Evolutionary conservation across 2,888 invertebrate genomes (phyloP).

Genomic region (Caenorhabditis doughertyi): DNA sequence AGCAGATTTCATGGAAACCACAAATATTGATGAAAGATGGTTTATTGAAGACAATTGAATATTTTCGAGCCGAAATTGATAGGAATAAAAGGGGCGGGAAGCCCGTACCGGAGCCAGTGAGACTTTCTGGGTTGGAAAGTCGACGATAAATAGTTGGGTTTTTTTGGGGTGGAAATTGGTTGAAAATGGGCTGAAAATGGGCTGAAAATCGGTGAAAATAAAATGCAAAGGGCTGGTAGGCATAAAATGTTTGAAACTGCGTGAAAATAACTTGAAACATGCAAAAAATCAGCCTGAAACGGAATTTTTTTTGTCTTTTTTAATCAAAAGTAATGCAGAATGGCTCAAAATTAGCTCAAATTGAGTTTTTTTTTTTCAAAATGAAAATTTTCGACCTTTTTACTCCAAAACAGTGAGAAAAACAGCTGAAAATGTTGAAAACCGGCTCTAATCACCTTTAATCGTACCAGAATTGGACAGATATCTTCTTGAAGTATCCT

Average conservation of each 20-base stretch:
- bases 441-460: too few relatives aligned
- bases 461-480: too few relatives aligned
- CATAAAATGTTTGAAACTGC: too few relatives aligned
- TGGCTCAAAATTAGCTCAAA: too few relatives aligned
- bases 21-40: slow-evolving; percentile 92
- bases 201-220: not conserved
- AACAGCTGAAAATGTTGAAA: too few relatives aligned
- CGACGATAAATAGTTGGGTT: slow-evolving; percentile 18
- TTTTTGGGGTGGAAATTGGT: slow-evolving; percentile 2
- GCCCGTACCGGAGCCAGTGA: slow-evolving; percentile 48
- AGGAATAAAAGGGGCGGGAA: slow-evolving; percentile 71
- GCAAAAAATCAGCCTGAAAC: not conserved
- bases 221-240: too few relatives aligned
- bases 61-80: slow-evolving; percentile 92
- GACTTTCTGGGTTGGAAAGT: slow-evolving; percentile 52
- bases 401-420: too few relatives aligned
- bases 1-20: slow-evolving; percentile 93
- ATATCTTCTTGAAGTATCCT: too few relatives aligned
- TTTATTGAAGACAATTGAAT: slow-evolving; percentile 92
- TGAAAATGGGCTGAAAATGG: not conserved
- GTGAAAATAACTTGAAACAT: too few relatives aligned
- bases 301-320: not conserved
- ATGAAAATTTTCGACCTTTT: too few relatives aligned
- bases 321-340: too few relatives aligned
- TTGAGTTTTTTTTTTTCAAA: too few relatives aligned